These are phyloP conservation scores for Cryptoprocta ferox DNA, from an alignment of 2,797 vertebrate genomes.

Conservation along the genomic window DNA sequence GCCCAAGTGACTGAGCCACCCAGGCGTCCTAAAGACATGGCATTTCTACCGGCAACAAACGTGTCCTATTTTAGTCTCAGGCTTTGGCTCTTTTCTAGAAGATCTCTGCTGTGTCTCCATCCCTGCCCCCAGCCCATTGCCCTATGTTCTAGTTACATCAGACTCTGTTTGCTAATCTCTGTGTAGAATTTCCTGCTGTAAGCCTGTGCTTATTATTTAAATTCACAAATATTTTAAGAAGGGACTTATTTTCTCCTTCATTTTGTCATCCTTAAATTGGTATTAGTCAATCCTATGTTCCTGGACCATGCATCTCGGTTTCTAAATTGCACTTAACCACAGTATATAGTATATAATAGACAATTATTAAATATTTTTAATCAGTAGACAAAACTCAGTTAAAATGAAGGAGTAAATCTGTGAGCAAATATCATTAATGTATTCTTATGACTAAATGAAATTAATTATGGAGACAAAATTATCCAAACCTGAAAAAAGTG, in stretches of 20 bases:
- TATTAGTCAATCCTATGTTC: background rate
- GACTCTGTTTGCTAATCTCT: background rate
- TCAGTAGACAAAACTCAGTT: background rate
- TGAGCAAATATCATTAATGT: background rate
- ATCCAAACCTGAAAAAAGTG: background rate
- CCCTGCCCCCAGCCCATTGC: rapidly evolving
- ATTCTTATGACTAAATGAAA: background rate
- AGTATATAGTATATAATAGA: background rate
- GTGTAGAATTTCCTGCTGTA: background rate
- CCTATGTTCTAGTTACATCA: background rate
- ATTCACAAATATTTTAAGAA: background rate
- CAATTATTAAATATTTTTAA: background rate
- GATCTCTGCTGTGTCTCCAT: background rate
- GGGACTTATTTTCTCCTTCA: background rate
- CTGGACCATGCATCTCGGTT: background rate
- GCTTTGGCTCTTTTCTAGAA: background rate
- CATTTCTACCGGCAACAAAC: background rate
- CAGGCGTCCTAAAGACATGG: background rate
- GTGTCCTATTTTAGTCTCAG: background rate
- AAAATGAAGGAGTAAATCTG: background rate
- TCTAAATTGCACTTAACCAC: background rate
- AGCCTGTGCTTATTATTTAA: background rate
- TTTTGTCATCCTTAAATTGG: background rate
- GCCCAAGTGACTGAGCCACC: no score
- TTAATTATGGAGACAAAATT: background rate